phyloP scores from a whole-genome alignment of 2,113 vertebrate genomes.

The Hirundichthys speculiger region DNA sequence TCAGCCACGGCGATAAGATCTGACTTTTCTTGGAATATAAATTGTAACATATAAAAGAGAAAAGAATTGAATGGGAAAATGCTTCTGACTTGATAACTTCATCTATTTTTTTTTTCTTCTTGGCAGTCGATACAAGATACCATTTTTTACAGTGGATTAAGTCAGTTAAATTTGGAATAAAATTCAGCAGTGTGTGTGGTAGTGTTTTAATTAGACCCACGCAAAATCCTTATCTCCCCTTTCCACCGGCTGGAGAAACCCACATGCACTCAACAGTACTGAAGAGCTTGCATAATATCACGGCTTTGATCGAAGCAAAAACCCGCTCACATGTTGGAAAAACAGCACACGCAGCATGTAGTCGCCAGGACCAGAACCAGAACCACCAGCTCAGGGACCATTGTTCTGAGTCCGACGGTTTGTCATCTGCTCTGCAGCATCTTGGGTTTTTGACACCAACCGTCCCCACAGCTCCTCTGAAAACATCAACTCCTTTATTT shows the following conservation, averaged over 20 bases:
- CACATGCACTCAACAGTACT: slow-evolving; percentile 53
- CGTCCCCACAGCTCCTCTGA: no score
- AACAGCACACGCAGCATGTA: no score
- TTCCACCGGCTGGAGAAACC: slow-evolving; percentile 52
- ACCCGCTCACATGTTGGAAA: neutral
- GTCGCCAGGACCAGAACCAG: no score
- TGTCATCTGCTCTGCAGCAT: no score
- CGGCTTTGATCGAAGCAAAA: slow-evolving; percentile 41
- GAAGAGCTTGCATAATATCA: slow-evolving; percentile 55
- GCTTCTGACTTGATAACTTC: neutral
- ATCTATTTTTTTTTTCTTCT: slow-evolving; percentile 8
- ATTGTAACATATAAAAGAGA: no score
- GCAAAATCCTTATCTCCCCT: slow-evolving; percentile 60
- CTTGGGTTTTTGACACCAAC: no score
- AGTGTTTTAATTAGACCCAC: slow-evolving; percentile 66
- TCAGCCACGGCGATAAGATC: no score
- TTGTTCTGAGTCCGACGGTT: no score
- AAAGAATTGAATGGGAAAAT: slow-evolving; percentile 1
- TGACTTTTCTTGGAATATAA: no score
- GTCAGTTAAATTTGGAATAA: slow-evolving; percentile 39
- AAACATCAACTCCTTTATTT: no score
- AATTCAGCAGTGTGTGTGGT: slow-evolving; percentile 21
- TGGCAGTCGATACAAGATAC: neutral
- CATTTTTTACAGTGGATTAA: slow-evolving; percentile 24
- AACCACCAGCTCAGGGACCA: no score